A percentile compares a stretch with the other conserved stretches of the same genome.
phyloP scores from a whole-genome alignment of 2,113 vertebrate genomes.

The Dryoscopus gambensis region DNA sequence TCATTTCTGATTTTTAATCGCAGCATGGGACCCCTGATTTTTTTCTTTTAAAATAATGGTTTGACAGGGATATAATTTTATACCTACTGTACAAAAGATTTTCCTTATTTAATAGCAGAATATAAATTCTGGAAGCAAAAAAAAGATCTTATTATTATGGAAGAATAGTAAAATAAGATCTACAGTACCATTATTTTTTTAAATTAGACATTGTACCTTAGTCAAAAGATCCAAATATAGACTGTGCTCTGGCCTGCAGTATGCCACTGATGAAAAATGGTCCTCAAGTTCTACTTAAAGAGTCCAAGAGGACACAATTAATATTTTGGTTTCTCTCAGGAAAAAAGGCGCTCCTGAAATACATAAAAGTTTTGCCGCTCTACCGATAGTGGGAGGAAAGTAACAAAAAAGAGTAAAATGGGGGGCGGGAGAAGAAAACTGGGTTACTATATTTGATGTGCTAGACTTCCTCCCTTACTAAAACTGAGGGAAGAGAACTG shows the following conservation, averaged over 20 bases:
- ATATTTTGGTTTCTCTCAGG: conserved; percentile 2
- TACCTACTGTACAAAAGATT: conserved; percentile 31
- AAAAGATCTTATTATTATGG: conserved; percentile 29
- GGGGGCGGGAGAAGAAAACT: not conserved
- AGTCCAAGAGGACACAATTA: not conserved
- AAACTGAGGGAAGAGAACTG: not conserved
- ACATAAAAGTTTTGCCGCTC: not conserved
- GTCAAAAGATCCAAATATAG: conserved; percentile 62
- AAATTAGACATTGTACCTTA: conserved; percentile 49
- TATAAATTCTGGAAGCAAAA: conserved; percentile 50
- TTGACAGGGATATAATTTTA: conserved; percentile 32
- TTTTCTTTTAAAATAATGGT: conserved; percentile 22
- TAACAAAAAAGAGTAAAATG: not conserved
- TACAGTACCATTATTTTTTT: conserved; percentile 36
- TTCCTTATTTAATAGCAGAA: conserved; percentile 53
- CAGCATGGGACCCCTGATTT: not conserved
- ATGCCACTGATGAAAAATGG: not conserved
- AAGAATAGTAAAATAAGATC: conserved; percentile 42
- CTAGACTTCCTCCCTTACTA: not conserved
- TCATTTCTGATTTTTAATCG: conserved; percentile 1
- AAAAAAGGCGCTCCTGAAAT: not conserved
- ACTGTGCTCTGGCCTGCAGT: not conserved
- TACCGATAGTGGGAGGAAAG: not conserved
- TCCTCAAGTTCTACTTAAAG: not conserved
- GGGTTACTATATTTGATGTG: not conserved